Conservation (phyloP, 1,140 invertebrate genomes). For the Medauroidea extradentata region DNA sequence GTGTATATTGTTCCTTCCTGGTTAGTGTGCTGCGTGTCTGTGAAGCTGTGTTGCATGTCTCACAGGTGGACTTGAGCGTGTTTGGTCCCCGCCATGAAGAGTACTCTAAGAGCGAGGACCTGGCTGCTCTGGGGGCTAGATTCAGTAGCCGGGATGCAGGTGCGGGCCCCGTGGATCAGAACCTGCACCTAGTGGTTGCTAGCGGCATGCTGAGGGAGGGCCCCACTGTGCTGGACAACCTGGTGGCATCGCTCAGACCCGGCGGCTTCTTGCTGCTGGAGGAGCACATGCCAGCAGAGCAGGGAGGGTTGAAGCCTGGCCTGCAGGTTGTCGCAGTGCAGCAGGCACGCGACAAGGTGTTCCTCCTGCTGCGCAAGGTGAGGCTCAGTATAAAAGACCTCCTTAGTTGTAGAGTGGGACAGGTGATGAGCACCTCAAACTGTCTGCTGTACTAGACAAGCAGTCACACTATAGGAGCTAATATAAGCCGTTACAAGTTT, state of each 20-base stretch:
- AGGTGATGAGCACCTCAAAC: too few relatives aligned
- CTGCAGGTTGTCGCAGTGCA: conserved; percentile 30
- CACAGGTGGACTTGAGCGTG: conserved; percentile 41
- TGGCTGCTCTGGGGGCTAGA: conserved; percentile 54
- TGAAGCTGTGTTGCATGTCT: too few relatives aligned
- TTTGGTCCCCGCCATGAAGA: conserved; percentile 37
- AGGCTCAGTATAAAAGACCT: background rate
- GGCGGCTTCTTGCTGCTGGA: conserved; percentile 75
- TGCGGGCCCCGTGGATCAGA: conserved; percentile 50
- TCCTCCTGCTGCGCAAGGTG: conserved; percentile 15
- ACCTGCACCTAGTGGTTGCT: conserved; percentile 60
- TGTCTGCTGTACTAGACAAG: too few relatives aligned
- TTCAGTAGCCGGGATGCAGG: conserved; percentile 50
- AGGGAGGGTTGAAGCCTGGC: conserved; percentile 39
- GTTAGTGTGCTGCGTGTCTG: too few relatives aligned
- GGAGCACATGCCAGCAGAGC: conserved; percentile 56
- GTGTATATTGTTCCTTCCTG: too few relatives aligned
- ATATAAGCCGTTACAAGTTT: too few relatives aligned
- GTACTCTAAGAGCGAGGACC: conserved; percentile 35
- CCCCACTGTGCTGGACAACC: conserved; percentile 45
- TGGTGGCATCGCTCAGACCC: conserved; percentile 57
- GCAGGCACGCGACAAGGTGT: conserved; percentile 3
- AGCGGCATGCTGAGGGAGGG: conserved; percentile 55
- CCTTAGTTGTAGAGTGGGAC: too few relatives aligned
- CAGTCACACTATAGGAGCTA: too few relatives aligned